These are phyloP conservation scores for Rhinella marina DNA, from an alignment of 2,797 vertebrate species.

Conservation along the genomic window DNA sequence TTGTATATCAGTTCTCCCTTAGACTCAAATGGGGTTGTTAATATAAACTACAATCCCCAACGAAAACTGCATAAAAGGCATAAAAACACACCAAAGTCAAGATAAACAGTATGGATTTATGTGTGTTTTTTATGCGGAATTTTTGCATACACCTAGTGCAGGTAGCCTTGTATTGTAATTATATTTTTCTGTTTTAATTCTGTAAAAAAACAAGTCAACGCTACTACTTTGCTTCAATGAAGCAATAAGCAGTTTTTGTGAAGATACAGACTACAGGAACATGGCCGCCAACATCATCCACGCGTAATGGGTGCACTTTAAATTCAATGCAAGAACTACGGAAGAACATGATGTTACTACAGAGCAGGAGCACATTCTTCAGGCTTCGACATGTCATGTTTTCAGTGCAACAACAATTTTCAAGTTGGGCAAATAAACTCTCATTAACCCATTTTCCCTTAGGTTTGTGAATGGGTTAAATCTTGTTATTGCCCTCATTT, in stretches of 20 bases:
- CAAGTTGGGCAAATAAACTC: not conserved
- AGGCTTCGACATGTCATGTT: not conserved
- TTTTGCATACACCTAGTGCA: too few species aligned
- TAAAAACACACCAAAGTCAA: too few species aligned
- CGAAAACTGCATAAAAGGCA: too few species aligned
- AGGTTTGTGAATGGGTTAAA: conserved; percentile 18
- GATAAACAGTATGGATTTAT: too few species aligned
- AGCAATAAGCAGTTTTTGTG: not conserved
- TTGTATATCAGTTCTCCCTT: too few species aligned
- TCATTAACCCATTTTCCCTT: conserved; percentile 32
- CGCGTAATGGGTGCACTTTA: not conserved
- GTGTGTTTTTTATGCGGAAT: too few species aligned
- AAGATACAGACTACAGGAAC: not conserved
- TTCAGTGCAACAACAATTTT: not conserved
- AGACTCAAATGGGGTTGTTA: too few species aligned
- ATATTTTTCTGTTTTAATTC: not conserved
- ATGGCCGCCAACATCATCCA: not conserved
- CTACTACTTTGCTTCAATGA: not conserved
- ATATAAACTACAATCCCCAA: too few species aligned
- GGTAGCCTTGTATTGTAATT: too few species aligned
- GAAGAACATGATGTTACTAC: not conserved
- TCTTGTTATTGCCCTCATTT: conserved; percentile 34
- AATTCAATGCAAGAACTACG: not conserved
- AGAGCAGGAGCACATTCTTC: too few species aligned
- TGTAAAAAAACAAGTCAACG: not conserved